A percentile compares a stretch with the other conserved stretches of the same genome.
phyloP scores from a whole-genome alignment of 2,888 invertebrate genomes.

The Brenthis hecate region DNA sequence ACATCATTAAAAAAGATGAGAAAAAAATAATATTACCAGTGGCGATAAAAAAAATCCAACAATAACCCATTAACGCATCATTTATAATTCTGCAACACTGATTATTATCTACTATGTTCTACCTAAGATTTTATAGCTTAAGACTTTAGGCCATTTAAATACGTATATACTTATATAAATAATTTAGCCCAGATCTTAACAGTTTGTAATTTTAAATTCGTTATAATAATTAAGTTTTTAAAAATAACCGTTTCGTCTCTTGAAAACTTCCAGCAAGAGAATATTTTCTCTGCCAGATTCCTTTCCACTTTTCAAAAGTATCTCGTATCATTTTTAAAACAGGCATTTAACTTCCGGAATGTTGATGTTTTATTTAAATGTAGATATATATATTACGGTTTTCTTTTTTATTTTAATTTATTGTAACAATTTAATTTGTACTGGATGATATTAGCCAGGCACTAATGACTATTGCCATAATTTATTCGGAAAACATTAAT shows the following conservation, averaged over 20 bases:
- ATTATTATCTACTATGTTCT: conserved; percentile 11
- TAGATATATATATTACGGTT: background rate
- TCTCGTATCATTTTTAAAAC: background rate
- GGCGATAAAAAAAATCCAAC: conserved; percentile 1
- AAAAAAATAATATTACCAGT: too few relatives aligned
- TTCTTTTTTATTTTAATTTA: conserved; percentile 7
- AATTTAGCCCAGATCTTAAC: background rate
- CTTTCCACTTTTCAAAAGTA: background rate
- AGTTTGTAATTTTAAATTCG: conserved; percentile 4
- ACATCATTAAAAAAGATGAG: too few relatives aligned
- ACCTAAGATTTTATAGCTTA: conserved; percentile 6
- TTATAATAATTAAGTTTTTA: background rate
- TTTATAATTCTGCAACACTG: conserved; percentile 18
- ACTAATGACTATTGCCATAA: conserved; percentile 1
- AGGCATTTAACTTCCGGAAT: background rate
- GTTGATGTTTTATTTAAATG: conserved; percentile 2
- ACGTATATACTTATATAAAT: background rate
- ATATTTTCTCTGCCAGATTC: background rate
- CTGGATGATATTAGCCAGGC: conserved; percentile 28
- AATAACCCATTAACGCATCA: conserved; percentile 18
- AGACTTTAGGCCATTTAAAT: conserved; percentile 25
- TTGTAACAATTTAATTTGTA: conserved; percentile 27
- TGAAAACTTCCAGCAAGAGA: background rate
- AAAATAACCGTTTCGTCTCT: background rate
- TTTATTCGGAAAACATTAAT: background rate